Base-by-base conservation (phyloP, 2,113 vertebrate species). In the Cyanistes caeruleus region DNA sequence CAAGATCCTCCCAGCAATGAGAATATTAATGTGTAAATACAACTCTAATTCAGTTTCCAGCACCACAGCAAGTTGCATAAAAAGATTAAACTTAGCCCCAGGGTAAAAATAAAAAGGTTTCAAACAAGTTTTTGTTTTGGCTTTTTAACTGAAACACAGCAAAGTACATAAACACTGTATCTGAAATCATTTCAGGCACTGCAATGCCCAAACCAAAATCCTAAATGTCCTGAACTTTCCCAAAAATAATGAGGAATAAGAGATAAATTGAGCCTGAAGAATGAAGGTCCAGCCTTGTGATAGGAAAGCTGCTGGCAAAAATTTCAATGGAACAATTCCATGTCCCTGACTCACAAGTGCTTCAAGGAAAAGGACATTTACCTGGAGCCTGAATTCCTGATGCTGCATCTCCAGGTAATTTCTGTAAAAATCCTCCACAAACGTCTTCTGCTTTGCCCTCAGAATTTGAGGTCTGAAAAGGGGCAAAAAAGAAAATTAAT, bases 381-480 rank as follows among this genome's bases (percentile, higher is more conserved):
- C 95, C 96, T 84, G 92, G 60, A 63, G 53, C 35, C 52, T 56
- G 31, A 84, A 88, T 15, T 51, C 20, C 37, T 76, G 64, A 84
- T 41, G 48, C 67, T 72, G 80, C 76, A 79, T 30, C 95, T 70
- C 86, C 82, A 69, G 90, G 75, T 16, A 11, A 55, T 37, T 80
- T 62, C 70, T 76, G 92, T 33, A 70, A 72, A 91, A 79, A 78
- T 24, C 41, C 60, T 82, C 73, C 89, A 63, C 58, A 56, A 46
- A 48, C 41, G 44, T 55, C 90, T 97, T 94, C 92, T 53, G 91
- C 87, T 64, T 83, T 80, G 37, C 80, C 89, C 74, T 95, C 86
- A 62, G 80, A n/a, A 49, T 90, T 60, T 73, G 95, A 96, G 33
- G 79, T 94, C 98, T 98, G 89, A 27, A 93, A 80, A 35, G 16